Base-by-base conservation (phyloP, 2,797 vertebrate species). In the Danio albolineatus region DNA sequence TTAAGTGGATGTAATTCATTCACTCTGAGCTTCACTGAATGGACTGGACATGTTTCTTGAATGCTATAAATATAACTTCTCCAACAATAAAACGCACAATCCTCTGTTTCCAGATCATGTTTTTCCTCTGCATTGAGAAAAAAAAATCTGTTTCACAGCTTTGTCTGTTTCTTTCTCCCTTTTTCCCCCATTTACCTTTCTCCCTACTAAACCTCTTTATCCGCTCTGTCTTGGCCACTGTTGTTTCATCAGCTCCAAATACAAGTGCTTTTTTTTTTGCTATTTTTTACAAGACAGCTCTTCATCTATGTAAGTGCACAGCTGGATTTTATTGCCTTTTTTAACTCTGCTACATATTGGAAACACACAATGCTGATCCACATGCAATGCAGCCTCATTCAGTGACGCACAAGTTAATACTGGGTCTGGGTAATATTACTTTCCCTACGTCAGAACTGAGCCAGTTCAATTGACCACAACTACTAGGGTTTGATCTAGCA, bases 271-370 rank as follows among this genome's bases (percentile, higher is more conserved):
- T 43, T 28, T 28, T 28, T 56, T 36, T 54, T 53, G 41, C 21
- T 39, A 66, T 12, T 53, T n/a, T 78, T 70, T 65, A 81, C 9
- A 13, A 79, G 49, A 49, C 14, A 19, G 19, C 14, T 48, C 83
- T 86, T 84, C 80, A 85, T 88, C 80, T 85, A 10, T 62, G 6
- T 21, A 36, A 81, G 73, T 16, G 4, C 53, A 80, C 85, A 89
- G 88, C 86, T 88, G 85, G 87, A 86, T 84, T 81, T 73, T 85
- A 85, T 87, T 88, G 70, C 21, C 51, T 78, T 56, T 65, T 78
- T 62, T 62, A 19, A 14, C 51, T 38, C 2, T 80, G 12, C 51
- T 57, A 64, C 70, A 83, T 46, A 82, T 61, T 84, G 39, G 79
- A 87, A 75, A 83, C 85, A 87, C 70, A 71, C 84, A 84, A 10